Conservation (phyloP, 30 jellyfish, hydroid and myxozoan genomes). For the Turritopsis rubra region DNA sequence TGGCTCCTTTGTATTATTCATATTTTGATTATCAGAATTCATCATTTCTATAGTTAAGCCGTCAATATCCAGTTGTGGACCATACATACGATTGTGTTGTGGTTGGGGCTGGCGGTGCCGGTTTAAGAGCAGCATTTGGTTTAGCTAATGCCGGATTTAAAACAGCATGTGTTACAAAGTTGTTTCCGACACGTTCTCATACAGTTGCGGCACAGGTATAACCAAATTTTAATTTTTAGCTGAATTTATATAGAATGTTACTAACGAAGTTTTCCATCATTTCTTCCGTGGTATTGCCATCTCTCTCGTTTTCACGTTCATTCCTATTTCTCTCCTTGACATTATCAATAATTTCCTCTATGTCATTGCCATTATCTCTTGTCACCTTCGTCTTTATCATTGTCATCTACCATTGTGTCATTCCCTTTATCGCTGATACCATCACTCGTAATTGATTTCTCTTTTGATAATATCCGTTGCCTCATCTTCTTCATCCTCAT, state of each 20-base stretch:
- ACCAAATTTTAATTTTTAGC: not conserved
- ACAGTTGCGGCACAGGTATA: constrained; percentile 98
- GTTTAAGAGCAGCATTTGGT: constrained; percentile 95
- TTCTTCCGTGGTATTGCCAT: not conserved
- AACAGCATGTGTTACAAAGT: constrained; percentile 92
- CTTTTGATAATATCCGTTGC: too few relatives aligned
- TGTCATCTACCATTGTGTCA: too few relatives aligned
- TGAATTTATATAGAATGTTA: not conserved
- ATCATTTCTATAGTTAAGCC: constrained; percentile 36
- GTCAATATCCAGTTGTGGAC: constrained; percentile 85
- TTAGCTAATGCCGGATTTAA: constrained; percentile 87
- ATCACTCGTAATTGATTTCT: too few relatives aligned
- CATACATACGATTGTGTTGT: constrained; percentile 95
- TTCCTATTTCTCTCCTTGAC: too few relatives aligned
- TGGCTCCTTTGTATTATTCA: not conserved
- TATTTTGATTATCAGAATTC: not conserved
- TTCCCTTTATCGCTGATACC: too few relatives aligned
- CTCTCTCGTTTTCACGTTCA: too few relatives aligned
- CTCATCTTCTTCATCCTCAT: too few relatives aligned
- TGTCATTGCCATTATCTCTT: too few relatives aligned
- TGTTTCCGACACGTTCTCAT: constrained; percentile 96
- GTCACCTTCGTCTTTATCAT: too few relatives aligned
- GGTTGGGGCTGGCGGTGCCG: constrained; percentile 99
- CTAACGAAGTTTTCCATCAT: not conserved
- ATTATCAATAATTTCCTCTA: not conserved